Conservation (phyloP, 2,113 vertebrate genomes). For the Tyrannus savana region DNA sequence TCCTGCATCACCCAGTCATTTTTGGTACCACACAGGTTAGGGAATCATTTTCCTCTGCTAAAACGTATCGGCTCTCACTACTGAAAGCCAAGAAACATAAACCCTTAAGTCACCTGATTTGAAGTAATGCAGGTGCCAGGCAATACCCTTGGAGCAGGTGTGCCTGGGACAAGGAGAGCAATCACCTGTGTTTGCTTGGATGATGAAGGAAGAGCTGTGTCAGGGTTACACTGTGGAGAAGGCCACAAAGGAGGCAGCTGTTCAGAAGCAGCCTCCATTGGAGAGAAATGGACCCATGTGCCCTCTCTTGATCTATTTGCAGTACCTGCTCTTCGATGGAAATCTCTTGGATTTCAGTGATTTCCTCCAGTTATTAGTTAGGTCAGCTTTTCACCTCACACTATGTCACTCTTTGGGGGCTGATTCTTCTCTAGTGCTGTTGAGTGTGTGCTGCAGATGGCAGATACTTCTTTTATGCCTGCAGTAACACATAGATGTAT, state of each 20-base stretch:
- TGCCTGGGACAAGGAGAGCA: not conserved
- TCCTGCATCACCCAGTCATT: not conserved
- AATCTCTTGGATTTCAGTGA: not conserved
- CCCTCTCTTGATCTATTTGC: not conserved
- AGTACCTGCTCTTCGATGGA: not conserved
- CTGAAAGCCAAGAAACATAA: not conserved
- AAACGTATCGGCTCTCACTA: not conserved
- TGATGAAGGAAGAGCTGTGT: not conserved
- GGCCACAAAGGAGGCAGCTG: not conserved
- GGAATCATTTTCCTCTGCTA: not conserved
- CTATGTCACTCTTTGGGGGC: not conserved
- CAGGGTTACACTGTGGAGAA: not conserved
- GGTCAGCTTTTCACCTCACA: not conserved
- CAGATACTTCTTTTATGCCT: not conserved
- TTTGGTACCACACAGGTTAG: not conserved
- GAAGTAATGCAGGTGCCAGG: not conserved
- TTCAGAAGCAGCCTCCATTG: rapidly evolving
- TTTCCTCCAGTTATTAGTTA: not conserved
- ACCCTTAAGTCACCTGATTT: not conserved
- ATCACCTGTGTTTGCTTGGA: too few species aligned
- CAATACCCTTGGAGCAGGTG: rapidly evolving
- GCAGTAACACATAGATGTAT: not conserved
- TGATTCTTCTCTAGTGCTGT: not conserved
- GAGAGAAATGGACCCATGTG: not conserved
- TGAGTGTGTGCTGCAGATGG: not conserved